phyloP scores from a whole-genome alignment of 2,113 vertebrate genomes.

The Cygnus buccinator region DNA sequence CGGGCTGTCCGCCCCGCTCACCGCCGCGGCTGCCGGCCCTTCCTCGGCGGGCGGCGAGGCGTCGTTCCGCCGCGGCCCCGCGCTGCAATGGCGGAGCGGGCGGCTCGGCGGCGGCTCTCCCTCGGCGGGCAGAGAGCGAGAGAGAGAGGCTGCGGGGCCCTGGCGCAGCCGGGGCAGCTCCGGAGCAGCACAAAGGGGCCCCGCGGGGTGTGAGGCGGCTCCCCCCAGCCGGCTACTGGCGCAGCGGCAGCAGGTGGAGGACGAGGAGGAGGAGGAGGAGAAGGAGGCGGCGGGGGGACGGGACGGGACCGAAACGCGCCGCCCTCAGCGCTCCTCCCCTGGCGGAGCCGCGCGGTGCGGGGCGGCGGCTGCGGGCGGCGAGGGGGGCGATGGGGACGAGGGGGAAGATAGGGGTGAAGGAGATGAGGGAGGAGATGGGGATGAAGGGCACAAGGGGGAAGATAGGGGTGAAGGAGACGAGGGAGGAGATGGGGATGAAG shows the following conservation, averaged over 20 bases:
- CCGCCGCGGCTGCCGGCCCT: slow-evolving; percentile 14
- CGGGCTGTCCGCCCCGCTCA: not conserved
- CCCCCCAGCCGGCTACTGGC: not conserved
- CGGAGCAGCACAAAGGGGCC: slow-evolving; percentile 46
- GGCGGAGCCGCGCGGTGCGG: not conserved
- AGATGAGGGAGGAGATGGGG: no score
- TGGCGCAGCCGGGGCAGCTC: slow-evolving; percentile 57
- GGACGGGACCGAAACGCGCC: not conserved
- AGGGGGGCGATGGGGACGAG: no score
- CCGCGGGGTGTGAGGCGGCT: not conserved
- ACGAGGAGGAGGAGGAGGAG: no score
- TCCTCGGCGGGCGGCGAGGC: not conserved
- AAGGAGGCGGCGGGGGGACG: not conserved
- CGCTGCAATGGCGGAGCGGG: not conserved
- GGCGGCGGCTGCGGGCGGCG: not conserved
- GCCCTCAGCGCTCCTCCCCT: not conserved
- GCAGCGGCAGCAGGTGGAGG: not conserved
- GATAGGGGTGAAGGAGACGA: no score
- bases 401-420: no score
- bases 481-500: no score
- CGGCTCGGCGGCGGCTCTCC: not conserved
- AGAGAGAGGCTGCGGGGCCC: not conserved
- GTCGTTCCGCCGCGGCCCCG: slow-evolving; percentile 21
- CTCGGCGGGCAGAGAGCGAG: not conserved
- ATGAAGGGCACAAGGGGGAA: no score